Evolutionary conservation across 2,888 invertebrate species (phyloP).

Genomic region (Drosophila pseudotakahashii): DNA sequence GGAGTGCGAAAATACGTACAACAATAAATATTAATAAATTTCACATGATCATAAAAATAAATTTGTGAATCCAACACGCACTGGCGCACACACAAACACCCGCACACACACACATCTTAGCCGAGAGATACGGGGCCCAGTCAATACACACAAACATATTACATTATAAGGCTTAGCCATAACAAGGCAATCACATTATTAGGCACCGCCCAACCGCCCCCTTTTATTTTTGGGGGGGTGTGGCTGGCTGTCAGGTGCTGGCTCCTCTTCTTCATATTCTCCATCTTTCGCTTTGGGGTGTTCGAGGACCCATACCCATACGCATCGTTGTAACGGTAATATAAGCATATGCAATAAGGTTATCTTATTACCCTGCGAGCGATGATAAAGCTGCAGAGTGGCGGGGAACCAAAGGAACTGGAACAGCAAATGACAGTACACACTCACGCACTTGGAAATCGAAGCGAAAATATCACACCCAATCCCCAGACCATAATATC

Average conservation of each 20-base stretch:
- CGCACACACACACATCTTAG: constrained; percentile 40
- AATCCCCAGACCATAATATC: constrained; percentile 19
- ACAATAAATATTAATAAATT: constrained; percentile 80
- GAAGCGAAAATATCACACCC: constrained; percentile 42
- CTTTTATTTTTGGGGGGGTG: background rate
- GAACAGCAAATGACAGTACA: constrained; percentile 47
- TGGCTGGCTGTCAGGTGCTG: constrained; percentile 33
- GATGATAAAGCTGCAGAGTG: constrained; percentile 28
- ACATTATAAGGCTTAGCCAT: constrained; percentile 79
- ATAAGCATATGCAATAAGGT: constrained; percentile 79
- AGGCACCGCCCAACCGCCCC: constrained; percentile 51
- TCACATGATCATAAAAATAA: constrained; percentile 79
- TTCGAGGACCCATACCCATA: background rate
- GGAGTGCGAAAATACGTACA: constrained; percentile 56
- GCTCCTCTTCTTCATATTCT: background rate
- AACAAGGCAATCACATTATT: constrained; percentile 79
- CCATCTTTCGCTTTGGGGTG: constrained; percentile 5
- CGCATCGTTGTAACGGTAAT: constrained; percentile 60
- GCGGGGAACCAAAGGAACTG: constrained; percentile 3
- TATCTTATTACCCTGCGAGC: constrained; percentile 69
- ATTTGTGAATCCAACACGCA: constrained; percentile 76
- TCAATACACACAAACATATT: constrained; percentile 60
- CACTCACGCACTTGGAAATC: constrained; percentile 44
- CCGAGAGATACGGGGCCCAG: constrained; percentile 5
- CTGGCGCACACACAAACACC: constrained; percentile 35